These are phyloP conservation scores for Acanthacorydalis orientalis DNA, from an alignment of 2,888 invertebrate species.

Conservation along the genomic window DNA sequence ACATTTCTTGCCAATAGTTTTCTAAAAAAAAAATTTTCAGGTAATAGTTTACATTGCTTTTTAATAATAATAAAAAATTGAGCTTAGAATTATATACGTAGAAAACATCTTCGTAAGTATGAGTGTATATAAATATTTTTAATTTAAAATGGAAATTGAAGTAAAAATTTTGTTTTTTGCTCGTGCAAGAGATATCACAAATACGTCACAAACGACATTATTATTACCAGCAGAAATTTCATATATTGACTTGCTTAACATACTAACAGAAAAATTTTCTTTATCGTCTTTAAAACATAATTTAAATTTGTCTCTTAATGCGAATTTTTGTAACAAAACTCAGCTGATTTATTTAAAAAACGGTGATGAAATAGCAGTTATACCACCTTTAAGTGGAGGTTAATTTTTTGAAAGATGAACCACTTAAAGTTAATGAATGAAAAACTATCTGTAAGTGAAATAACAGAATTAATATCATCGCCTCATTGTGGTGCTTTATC, in stretches of 20 bases:
- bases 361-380: slow-evolving; percentile 75
- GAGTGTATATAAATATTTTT: slow-evolving; percentile 4
- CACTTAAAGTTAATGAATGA: slow-evolving; percentile 47
- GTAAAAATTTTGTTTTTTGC: slow-evolving; percentile 78
- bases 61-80: too few species aligned
- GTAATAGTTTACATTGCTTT: too few species aligned
- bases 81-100: too few species aligned
- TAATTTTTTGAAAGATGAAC: slow-evolving; percentile 42
- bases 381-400: slow-evolving; percentile 90
- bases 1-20: too few species aligned
- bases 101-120: too few species aligned
- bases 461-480: slow-evolving; percentile 47
- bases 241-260: slow-evolving; percentile 39
- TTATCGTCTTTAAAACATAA: slow-evolving; percentile 49
- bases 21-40: too few species aligned
- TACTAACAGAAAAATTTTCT: slow-evolving; percentile 41
- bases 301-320: slow-evolving; percentile 69
- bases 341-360: slow-evolving; percentile 37
- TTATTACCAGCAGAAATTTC: slow-evolving; percentile 32
- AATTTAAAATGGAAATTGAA: slow-evolving; percentile 27
- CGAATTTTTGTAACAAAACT: slow-evolving; percentile 49
- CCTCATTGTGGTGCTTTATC: slow-evolving; percentile 76
- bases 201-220: slow-evolving; percentile 37
- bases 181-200: slow-evolving; percentile 69
- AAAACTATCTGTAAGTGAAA: slow-evolving; percentile 46